Base-by-base conservation (phyloP, 2,888 invertebrate genomes). In the Parnassius mnemosyne region DNA sequence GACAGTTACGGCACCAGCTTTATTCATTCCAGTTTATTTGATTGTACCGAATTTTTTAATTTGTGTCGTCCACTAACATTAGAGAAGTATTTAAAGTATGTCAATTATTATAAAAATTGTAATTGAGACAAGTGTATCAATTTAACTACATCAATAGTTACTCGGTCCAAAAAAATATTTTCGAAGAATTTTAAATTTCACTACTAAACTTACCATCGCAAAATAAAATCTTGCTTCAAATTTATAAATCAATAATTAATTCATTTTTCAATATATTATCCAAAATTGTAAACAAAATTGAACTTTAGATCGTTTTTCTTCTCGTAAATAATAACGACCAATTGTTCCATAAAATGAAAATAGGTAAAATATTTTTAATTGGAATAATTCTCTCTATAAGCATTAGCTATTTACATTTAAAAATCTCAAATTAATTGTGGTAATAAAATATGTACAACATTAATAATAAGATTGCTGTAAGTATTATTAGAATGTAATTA, bases 401-500 rank as follows among this genome's bases (percentile, higher is more conserved):
- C 83, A 74, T 84, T 87, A 87, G 83, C 83, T 84, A 83, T 83
- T 83, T 86, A 85, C 79, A 82, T 78, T 78, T 81, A 80, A 85
- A 88, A 91, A 91, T 90, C 90, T 89, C 89, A 89, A 89, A 89
- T 86, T 87, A 84, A 80, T 86, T 89, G 87, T 90, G 89, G 86
- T 90, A 87, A 87, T 84, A 84, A 86, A 85, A 79, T 86, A 85
- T 89, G 91, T 90, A 91, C 91, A 91, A 90, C 83, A 75, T 81
- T 89, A 84, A 74, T 81, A 73, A 75, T 90, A 91, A 88, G 89
- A 84, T 91, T 85, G 87, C 85, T 90, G 87, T 90, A 90, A 91
- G 91, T 91, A 91, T 91, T 91, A 91, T 86, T 91, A 91, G 91
- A 87, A 80, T 75, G 77, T 89, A 89, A 89, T 84, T 91, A 90